phyloP scores from a whole-genome alignment of 2,888 invertebrate genomes.

The Dendrolimus pini region DNA sequence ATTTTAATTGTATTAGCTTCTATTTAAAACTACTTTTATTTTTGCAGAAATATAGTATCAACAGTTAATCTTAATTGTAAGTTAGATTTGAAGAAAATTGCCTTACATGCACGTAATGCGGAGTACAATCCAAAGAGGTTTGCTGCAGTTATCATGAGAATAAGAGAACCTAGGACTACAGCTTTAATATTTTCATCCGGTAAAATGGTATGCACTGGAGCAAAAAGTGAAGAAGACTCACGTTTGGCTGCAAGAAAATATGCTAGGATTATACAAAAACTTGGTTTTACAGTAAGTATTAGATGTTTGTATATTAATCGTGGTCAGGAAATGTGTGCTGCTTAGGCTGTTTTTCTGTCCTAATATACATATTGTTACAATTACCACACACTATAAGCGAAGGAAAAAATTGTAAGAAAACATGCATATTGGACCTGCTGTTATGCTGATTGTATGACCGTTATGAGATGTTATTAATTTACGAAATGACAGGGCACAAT shows the following conservation, averaged over 20 bases:
- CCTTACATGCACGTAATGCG: constrained; percentile 97
- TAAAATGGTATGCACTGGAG: constrained; percentile 91
- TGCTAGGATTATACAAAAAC: constrained; percentile 89
- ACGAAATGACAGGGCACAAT: too few species aligned
- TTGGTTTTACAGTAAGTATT: constrained; percentile 83
- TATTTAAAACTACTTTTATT: constrained; percentile 2
- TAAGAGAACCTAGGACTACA: constrained; percentile 89
- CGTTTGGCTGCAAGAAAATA: constrained; percentile 88
- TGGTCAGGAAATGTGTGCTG: too few species aligned
- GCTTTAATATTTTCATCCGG: constrained; percentile 88
- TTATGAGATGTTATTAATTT: too few species aligned
- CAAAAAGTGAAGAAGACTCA: constrained; percentile 88
- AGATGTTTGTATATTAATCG: neutral
- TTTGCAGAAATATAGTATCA: constrained; percentile 95
- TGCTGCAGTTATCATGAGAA: constrained; percentile 99
- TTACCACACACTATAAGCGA: too few species aligned
- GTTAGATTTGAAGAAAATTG: constrained; percentile 97
- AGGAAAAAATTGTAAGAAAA: too few species aligned
- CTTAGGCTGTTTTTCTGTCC: too few species aligned
- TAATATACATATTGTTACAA: too few species aligned
- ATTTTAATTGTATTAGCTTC: too few species aligned
- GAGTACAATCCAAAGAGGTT: constrained; percentile 99
- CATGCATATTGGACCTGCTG: too few species aligned
- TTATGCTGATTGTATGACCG: too few species aligned
- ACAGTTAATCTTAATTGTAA: constrained; percentile 97